Evolutionary conservation across 2,888 invertebrate species (phyloP).

Genomic region (Phyto melanocephala): DNA sequence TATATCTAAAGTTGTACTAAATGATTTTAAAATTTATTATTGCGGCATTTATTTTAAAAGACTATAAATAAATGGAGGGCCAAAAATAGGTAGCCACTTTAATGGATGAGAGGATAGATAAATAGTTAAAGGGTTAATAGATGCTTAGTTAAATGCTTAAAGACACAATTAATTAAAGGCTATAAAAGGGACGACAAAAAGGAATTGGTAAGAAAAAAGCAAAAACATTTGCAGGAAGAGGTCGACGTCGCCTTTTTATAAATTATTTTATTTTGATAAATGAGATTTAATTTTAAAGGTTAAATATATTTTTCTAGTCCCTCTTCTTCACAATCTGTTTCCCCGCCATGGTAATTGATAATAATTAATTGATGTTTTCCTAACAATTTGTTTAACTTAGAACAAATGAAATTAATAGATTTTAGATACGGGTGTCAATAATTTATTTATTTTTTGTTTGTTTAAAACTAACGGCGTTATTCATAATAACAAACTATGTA

Average conservation of each 20-base stretch:
- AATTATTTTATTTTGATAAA: not conserved
- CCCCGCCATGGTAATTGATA: not conserved
- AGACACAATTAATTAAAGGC: not conserved
- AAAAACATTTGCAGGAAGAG: not conserved
- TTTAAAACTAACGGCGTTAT: too few species aligned
- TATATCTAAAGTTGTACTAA: conserved; percentile 1
- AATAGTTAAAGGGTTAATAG: not conserved
- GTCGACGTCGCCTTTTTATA: not conserved
- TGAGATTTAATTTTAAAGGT: not conserved
- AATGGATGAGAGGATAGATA: not conserved
- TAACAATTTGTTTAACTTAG: conserved; percentile 17
- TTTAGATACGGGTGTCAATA: too few species aligned
- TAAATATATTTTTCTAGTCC: not conserved
- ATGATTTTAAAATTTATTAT: conserved; percentile 27
- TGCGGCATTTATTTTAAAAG: not conserved
- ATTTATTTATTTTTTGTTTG: not conserved
- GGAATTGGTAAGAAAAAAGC: not conserved
- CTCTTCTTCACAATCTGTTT: not conserved
- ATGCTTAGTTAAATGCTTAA: not conserved
- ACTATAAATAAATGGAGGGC: not conserved
- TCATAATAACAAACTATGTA: too few species aligned
- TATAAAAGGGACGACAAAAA: not conserved
- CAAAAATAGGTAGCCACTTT: not conserved
- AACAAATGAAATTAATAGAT: not conserved
- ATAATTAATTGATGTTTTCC: conserved; percentile 20